Evolutionary conservation across 2,113 vertebrate species (phyloP), one percentile per base, ranked within the genome.

Genomic region (Phycodurus eques): DNA sequence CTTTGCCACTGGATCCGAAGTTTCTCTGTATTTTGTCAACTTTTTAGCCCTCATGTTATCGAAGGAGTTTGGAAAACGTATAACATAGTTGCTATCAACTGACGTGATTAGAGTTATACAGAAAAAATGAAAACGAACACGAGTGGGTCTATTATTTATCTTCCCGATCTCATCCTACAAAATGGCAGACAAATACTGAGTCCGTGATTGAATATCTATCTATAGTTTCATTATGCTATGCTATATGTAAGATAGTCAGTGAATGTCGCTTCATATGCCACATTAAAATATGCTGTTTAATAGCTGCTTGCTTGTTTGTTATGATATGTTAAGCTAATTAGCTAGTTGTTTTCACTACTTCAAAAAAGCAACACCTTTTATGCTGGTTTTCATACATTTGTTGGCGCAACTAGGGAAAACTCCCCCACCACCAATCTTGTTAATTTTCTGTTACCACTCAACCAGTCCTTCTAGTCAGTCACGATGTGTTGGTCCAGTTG

Each of bases 381-480:
- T 15, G 57, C 44, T 7, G 43, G 4, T 43, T 64, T 70, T 43
- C 46, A 67, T 53, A 20, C n/a, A 13, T 68, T 76, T 57, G 71
- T 56, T 17, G n/a, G 11, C 17, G 51, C 20, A 43, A 66, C 44
- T 15, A 39, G 43, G 22, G 27, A 15, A 59, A 14, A 33, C 12
- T 13, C 11, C 57, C 19, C 17, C 49, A 53, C 15, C 49, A 15
- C 49, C 49, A 19, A 15, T 59, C 31, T 17, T 8, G 14, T 56
- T 42, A 67, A 67, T 74, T 56, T 47, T 65, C 51, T 63, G 8
- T 22, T 35, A 31, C 27, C 53, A 68, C 67, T 47, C 46, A 80
- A 71, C 70, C 54, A 68, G 80, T 78, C 17, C 14, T 67, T 78
- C 81, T 7, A 17, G 81, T 82, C 62, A 44, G 54, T 68, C 75